These are phyloP conservation scores for Sympetrum striolatum DNA, from an alignment of 2,888 invertebrate species.

Conservation along the genomic window DNA sequence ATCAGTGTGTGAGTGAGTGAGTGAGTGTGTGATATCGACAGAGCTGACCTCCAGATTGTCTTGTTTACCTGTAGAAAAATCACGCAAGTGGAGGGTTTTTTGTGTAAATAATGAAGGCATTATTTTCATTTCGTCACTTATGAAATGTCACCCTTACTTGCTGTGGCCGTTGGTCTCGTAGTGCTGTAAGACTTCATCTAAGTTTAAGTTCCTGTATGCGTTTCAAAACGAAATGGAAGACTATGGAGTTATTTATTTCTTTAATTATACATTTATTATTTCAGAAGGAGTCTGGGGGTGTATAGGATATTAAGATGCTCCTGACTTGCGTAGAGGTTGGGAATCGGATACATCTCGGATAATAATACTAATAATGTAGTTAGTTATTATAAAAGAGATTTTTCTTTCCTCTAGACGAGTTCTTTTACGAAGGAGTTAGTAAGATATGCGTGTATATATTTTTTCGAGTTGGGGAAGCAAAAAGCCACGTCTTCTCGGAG, in stretches of 20 bases:
- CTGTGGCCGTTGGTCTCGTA: slow-evolving; percentile 24
- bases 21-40: neutral
- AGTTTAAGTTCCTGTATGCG: neutral
- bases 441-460: slow-evolving; percentile 20
- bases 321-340: neutral
- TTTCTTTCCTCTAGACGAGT: neutral
- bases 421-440: neutral
- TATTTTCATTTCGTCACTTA: slow-evolving; percentile 26
- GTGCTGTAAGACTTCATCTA: neutral
- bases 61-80: neutral
- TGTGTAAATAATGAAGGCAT: slow-evolving; percentile 16
- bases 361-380: neutral
- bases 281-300: neutral
- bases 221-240: neutral
- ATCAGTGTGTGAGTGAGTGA: neutral
- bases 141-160: slow-evolving; percentile 26
- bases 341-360: neutral
- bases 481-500: neutral
- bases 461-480: slow-evolving; percentile 13
- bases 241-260: neutral
- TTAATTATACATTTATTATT: neutral
- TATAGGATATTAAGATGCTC: neutral
- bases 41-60: neutral
- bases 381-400: neutral
- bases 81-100: neutral